phyloP scores from a whole-genome alignment of 2,888 invertebrate species.

The Enoplolaimus lenunculus region DNA sequence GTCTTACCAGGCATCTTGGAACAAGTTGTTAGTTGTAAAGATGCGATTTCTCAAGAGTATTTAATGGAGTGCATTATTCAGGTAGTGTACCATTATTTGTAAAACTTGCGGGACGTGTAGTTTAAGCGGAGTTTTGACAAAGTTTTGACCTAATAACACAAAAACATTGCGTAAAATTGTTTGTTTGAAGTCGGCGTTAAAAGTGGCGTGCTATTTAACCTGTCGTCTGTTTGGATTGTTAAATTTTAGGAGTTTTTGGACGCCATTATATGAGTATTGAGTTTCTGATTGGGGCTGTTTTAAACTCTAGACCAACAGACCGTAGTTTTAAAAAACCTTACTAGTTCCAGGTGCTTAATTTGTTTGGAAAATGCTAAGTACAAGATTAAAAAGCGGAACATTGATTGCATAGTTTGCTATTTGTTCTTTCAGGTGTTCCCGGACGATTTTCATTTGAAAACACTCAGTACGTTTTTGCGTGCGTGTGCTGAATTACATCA shows the following conservation, averaged over 20 bases:
- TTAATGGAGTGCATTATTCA: conserved; percentile 98
- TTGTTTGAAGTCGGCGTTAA: no score
- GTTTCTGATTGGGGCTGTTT: conserved; percentile 16
- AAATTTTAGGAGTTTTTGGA: not conserved
- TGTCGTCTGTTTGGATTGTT: no score
- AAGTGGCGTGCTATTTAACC: no score
- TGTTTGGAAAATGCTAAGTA: no score
- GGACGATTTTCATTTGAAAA: conserved; percentile 93
- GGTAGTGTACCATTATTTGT: no score
- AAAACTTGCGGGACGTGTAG: not conserved
- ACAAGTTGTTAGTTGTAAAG: conserved; percentile 92
- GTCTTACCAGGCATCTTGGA: conserved; percentile 92
- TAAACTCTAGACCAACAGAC: no score
- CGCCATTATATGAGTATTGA: not conserved
- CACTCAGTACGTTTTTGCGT: conserved; percentile 80
- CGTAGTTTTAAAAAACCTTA: conserved; percentile 22
- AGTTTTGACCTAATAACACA: conserved; percentile 4
- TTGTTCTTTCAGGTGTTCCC: conserved; percentile 61
- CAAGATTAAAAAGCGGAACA: not conserved
- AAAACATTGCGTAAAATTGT: no score
- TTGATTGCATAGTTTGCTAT: conserved; percentile 14
- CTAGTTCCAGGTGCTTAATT: no score
- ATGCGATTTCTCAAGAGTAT: conserved; percentile 97
- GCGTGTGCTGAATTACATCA: conserved; percentile 90
- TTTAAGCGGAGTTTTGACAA: conserved; percentile 10